Evolutionary conservation across 2,888 invertebrate species (phyloP), one percentile per base, ranked within the genome.

Genomic region (Leucania comma): DNA sequence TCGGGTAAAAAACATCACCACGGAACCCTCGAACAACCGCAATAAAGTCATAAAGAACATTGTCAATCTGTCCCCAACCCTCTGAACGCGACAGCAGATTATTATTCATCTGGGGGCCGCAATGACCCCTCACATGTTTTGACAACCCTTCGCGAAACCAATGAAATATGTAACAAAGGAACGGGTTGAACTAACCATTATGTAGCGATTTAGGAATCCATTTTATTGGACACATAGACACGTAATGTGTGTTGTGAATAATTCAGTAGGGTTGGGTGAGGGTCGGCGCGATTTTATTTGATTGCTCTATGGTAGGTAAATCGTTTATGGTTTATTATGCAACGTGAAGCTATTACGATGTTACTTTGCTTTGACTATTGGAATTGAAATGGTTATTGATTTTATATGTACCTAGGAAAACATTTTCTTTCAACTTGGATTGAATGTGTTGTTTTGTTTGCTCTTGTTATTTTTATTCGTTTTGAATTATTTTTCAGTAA

Each of bases 131-230:
- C 89, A 82, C 84, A 80, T 86, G 87, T 90, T 90, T 87, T 88
- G 90, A 88, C 91, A 90, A 89, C 90, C 91, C 89, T 90, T 87
- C 86, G 86, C 84, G 72, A 89, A 88, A 88, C 90, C 92, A 91
- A 93, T 94, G 92, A 92, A 93, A 94, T 93, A 93, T 93, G 89
- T 90, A 93, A 93, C 94, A 94, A 94, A 94, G 88, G 82, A 92
- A 91, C 93, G 90, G 90, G 93, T 92, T 91, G 86, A 77, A 83
- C 84, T 83, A 75, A 67, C 88, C 85, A 91, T 90, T 90, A 92
- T 88, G 87, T 87, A 86, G 88, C 89, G 88, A 91, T 92, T 91
- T 89, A 86, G 86, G 87, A 85, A 87, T 84, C 78, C 87, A 86
- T 90, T 90, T 90, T 91, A 93, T 93, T 93, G 91, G 92, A 86